Conservation (phyloP, 2,888 invertebrate species). For the Agrotis ipsilon region DNA sequence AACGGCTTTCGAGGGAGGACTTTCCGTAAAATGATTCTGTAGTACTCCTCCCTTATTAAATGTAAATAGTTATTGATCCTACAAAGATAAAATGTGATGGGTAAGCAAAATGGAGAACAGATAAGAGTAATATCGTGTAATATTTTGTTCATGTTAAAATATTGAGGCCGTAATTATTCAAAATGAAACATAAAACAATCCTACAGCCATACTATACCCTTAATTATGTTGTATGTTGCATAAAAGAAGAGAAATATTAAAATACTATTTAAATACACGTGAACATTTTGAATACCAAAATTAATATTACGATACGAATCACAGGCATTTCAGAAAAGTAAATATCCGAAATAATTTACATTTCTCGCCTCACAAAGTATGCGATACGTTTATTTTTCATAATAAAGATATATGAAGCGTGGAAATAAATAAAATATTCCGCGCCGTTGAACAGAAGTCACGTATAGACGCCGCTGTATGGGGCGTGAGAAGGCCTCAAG, state of each 20-base stretch:
- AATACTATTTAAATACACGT: background rate
- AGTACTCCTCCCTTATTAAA: constrained; percentile 63
- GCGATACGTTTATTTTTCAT: constrained; percentile 52
- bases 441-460: constrained; percentile 60
- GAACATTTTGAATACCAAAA: background rate
- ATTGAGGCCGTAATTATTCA: background rate
- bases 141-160: constrained; percentile 20
- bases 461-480: constrained; percentile 51
- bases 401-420: constrained; percentile 61
- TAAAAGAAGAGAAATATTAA: background rate
- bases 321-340: constrained; percentile 7
- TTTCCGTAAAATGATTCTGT: constrained; percentile 72
- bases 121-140: constrained; percentile 30
- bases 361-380: constrained; percentile 38
- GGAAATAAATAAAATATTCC: constrained; percentile 61
- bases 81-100: constrained; percentile 58
- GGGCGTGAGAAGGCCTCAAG: constrained; percentile 59
- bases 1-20: constrained; percentile 71
- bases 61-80: constrained; percentile 69
- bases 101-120: constrained; percentile 40
- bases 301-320: constrained; percentile 1
- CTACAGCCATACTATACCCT: background rate
- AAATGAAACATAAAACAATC: constrained; percentile 2
- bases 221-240: background rate
- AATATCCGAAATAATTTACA: constrained; percentile 29